Conservation (phyloP, 2,888 invertebrate genomes). For the Amblyjoppa fuscipennis region DNA sequence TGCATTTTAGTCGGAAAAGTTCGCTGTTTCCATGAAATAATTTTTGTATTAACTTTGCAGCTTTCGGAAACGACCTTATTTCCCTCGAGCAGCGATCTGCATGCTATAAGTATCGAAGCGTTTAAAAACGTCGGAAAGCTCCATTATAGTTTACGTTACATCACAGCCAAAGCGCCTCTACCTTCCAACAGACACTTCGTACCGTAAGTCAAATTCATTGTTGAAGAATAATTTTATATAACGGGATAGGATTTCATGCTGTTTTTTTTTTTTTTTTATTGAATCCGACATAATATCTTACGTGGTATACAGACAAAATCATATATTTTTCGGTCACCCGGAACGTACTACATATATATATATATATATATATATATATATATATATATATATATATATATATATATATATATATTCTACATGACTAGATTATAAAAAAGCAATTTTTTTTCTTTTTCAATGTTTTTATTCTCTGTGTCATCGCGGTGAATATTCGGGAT, state of each 20-base stretch:
- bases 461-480: slow-evolving; percentile 25
- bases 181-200: background rate
- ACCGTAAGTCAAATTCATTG: background rate
- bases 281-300: slow-evolving; percentile 9
- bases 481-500: slow-evolving; percentile 75
- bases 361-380: slow-evolving; percentile 42
- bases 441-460: slow-evolving; percentile 45
- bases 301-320: slow-evolving; percentile 55
- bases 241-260: slow-evolving; percentile 20
- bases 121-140: background rate
- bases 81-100: no score
- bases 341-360: slow-evolving; percentile 58
- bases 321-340: slow-evolving; percentile 63
- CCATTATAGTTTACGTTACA: no score
- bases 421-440: slow-evolving; percentile 83
- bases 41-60: no score
- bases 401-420: slow-evolving; percentile 75
- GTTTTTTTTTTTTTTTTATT: slow-evolving; percentile 10
- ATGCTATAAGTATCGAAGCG: no score
- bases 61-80: no score
- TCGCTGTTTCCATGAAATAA: no score
- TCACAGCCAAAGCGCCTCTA: background rate
- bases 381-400: slow-evolving; percentile 29
- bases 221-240: slow-evolving; percentile 1
- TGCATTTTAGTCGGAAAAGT: no score